Base-by-base conservation (phyloP, 30 jellyfish, hydroid and myxozoan genomes). In the Haliclystus octoradiatus region DNA sequence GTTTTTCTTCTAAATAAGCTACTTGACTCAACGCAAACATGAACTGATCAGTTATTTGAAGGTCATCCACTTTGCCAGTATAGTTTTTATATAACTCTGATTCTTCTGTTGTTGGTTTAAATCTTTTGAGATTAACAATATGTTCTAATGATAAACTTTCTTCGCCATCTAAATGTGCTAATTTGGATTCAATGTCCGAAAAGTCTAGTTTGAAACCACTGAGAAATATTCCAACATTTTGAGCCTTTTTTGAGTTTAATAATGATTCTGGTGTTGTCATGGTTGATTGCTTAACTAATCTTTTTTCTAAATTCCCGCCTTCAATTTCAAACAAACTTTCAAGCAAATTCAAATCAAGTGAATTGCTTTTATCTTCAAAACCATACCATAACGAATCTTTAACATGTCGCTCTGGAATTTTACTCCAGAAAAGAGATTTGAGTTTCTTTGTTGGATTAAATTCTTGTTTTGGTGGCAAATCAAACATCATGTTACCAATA, bases 81-180 rank as follows among this genome's bases (percentile, higher is more conserved):
- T 74, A 88, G 26, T 47, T 68, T 35, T 78, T 79, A 72, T 68
- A 88, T 83, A 88, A 66, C 75, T 88, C 97, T 1, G 76, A 66
- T 66, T 88, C 97, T 40, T 88, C 97, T 2, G 97, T 74, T 47
- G 94, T 79, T 33, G 97, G 97, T 74, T 88, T 93, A 63, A 88
- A 88, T 26, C 97, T 76, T 33, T 81, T 88, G 72, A 88, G 49
- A 9, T 92, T 79, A 1, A 73, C 82, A 67, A 88, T 78, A 23
- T 88, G 86, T 63, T 88, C 97, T 35, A 81, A 71, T 25, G 93
- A 63, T 7, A 88, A 63, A 7, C 94, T 86, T 25, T 71, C 84
- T 7, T 68, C 88, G 34, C 75, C 94, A 52, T 80, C 77, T 27
- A 80, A 66, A 62, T 69, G 51, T 15, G 63, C 53, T 70, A 88